phyloP scores from a whole-genome alignment of 2,113 vertebrate genomes.

The human region DNA sequence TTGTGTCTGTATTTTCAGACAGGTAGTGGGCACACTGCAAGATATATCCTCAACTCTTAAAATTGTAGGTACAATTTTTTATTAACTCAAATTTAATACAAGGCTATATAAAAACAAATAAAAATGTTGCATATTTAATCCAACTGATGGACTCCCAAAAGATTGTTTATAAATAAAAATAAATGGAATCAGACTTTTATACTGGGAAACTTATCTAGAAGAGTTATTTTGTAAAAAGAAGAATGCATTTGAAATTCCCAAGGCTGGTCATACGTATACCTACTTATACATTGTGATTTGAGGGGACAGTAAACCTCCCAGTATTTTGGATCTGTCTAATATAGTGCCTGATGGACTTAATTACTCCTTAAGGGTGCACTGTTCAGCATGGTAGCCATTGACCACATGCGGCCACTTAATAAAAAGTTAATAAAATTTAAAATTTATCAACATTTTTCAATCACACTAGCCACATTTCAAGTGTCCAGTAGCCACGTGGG shows the following conservation, averaged over 20 bases:
- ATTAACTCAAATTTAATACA: neutral
- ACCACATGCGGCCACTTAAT: neutral
- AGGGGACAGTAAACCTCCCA: neutral
- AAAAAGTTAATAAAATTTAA: neutral
- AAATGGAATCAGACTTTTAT: neutral
- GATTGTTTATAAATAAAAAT: neutral
- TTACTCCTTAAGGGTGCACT: neutral
- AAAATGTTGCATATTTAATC: neutral
- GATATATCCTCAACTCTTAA: neutral
- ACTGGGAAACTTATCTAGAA: neutral
- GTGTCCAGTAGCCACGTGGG: neutral
- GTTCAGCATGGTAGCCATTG: neutral
- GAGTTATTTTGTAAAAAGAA: conserved; percentile 6
- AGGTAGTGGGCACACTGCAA: neutral
- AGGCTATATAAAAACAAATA: neutral
- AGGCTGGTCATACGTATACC: neutral
- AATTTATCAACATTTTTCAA: neutral
- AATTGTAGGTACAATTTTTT: neutral
- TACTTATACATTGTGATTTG: neutral
- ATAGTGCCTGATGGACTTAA: neutral
- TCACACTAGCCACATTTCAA: neutral
- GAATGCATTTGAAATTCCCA: neutral
- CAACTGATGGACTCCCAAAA: neutral
- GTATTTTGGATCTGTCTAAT: neutral
- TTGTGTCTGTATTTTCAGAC: neutral